Conservation (phyloP, 2,888 invertebrate genomes). For the Hypolimnas misippus region DNA sequence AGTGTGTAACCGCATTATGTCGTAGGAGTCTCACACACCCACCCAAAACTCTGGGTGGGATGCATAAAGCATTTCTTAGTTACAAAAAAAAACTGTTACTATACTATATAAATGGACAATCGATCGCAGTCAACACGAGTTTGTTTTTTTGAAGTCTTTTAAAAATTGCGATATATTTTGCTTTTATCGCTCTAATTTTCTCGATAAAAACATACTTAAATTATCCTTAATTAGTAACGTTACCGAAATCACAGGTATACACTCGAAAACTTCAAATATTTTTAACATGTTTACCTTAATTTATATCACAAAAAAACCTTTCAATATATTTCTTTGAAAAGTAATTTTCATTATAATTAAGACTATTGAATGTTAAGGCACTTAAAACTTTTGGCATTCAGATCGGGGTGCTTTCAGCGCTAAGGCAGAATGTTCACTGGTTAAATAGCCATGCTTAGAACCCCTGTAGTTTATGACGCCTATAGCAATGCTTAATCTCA, state of each 20-base stretch:
- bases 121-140: too few species aligned
- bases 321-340: constrained; percentile 11
- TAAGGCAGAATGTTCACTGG: constrained; percentile 11
- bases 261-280: not conserved
- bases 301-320: constrained; percentile 4
- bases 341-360: constrained; percentile 28
- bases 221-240: not conserved
- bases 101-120: too few species aligned
- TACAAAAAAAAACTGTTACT: too few species aligned
- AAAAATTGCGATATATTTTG: too few species aligned
- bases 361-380: constrained; percentile 23
- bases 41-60: too few species aligned
- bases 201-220: not conserved
- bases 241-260: not conserved
- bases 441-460: not conserved
- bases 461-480: not conserved
- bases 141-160: too few species aligned
- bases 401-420: constrained; percentile 18
- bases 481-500: not conserved
- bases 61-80: too few species aligned
- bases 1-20: too few species aligned
- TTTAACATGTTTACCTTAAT: not conserved
- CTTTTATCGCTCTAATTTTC: too few species aligned
- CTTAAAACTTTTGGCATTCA: constrained; percentile 34
- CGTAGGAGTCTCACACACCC: too few species aligned